Evolutionary conservation across 2,113 vertebrate species (phyloP).

Genomic region (Pelobates fuscus): DNA sequence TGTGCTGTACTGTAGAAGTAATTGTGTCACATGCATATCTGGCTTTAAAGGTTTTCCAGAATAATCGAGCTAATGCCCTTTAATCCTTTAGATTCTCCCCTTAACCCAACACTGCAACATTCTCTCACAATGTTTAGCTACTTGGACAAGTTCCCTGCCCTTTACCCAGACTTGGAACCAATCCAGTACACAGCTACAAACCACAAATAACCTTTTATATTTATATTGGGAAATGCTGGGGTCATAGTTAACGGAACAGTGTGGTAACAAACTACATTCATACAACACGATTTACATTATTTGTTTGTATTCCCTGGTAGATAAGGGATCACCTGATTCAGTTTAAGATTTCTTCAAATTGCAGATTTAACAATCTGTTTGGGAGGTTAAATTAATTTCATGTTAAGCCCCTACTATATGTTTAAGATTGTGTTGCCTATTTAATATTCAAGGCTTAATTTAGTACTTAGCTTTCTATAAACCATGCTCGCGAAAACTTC

Average conservation of each 20-base stretch:
- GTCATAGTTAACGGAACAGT: not conserved
- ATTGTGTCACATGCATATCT: not conserved
- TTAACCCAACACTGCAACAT: not conserved
- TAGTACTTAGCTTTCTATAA: too few relatives aligned
- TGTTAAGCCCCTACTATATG: too few relatives aligned
- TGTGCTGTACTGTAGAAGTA: not conserved
- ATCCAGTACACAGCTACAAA: constrained; percentile 10
- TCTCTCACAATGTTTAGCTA: not conserved
- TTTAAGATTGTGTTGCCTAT: too few relatives aligned
- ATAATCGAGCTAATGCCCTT: not conserved
- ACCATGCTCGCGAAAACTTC: too few relatives aligned
- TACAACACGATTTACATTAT: too few relatives aligned
- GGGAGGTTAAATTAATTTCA: too few relatives aligned
- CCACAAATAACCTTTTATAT: not conserved
- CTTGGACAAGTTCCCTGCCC: constrained; percentile 36
- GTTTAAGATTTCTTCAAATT: too few relatives aligned
- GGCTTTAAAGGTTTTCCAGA: not conserved
- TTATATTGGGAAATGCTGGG: not conserved
- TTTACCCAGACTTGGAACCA: constrained; percentile 22
- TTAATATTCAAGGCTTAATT: too few relatives aligned
- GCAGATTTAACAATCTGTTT: too few relatives aligned
- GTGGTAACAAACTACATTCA: too few relatives aligned
- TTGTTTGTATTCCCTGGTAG: too few relatives aligned
- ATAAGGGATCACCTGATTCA: too few relatives aligned
- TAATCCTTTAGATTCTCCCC: constrained; percentile 2